phyloP scores from a whole-genome alignment of 1,140 invertebrate species.

The Drosophila ficusphila region DNA sequence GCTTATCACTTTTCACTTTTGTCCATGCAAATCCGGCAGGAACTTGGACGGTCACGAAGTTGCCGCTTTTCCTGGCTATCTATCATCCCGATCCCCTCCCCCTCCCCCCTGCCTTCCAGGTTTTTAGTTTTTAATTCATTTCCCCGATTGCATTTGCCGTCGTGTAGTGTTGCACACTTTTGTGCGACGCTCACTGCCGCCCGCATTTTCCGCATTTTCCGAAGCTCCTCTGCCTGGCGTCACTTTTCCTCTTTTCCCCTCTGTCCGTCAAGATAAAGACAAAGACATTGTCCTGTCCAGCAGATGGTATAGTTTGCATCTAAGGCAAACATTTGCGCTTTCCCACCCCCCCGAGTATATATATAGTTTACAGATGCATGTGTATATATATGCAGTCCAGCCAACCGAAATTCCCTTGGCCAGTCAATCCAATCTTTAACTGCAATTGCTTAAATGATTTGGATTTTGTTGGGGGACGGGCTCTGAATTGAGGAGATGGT shows the following conservation, averaged over 20 bases:
- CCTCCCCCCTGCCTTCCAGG: neutral
- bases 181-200: slow-evolving; percentile 9
- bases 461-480: neutral
- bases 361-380: no score
- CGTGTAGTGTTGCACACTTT: slow-evolving; percentile 21
- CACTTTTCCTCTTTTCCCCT: neutral
- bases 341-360: no score
- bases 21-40: slow-evolving; percentile 28
- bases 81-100: slow-evolving; percentile 14
- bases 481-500: neutral
- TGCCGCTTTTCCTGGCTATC: neutral
- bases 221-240: slow-evolving; percentile 3
- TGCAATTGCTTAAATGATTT: slow-evolving; percentile 25
- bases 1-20: slow-evolving; percentile 40
- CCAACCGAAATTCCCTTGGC: slow-evolving; percentile 10
- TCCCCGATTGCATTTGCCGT: slow-evolving; percentile 26
- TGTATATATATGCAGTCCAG: neutral
- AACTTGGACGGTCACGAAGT: slow-evolving; percentile 25
- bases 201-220: slow-evolving; percentile 34
- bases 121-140: slow-evolving; percentile 40
- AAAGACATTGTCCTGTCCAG: slow-evolving; percentile 30
- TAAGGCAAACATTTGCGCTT: slow-evolving; percentile 16
- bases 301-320: slow-evolving; percentile 12
- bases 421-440: slow-evolving; percentile 33
- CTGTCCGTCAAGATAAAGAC: neutral